Evolutionary conservation across 2,888 invertebrate genomes (phyloP).

Genomic region (Agrotis clavis): DNA sequence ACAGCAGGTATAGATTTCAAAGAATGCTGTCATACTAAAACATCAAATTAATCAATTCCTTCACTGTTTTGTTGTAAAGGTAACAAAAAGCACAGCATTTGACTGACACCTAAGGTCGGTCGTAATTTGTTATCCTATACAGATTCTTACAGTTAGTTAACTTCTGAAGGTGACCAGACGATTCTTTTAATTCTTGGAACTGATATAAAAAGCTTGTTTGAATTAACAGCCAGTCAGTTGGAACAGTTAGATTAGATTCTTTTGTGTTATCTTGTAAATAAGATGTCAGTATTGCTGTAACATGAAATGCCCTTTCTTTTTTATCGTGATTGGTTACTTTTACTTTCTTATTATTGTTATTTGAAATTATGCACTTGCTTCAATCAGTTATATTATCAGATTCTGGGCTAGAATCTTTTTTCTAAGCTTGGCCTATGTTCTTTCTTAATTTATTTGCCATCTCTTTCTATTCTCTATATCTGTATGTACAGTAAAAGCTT

Average conservation of each 20-base stretch:
- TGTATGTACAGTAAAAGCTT: no score
- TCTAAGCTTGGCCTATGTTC: no score
- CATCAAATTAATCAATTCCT: slow-evolving; percentile 14
- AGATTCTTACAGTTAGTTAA: slow-evolving; percentile 22
- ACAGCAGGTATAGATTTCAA: background rate
- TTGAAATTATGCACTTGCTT: background rate
- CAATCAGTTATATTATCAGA: background rate
- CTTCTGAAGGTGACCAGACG: slow-evolving; percentile 29
- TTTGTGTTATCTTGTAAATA: slow-evolving; percentile 3
- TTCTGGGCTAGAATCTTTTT: no score
- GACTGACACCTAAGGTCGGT: slow-evolving; percentile 36
- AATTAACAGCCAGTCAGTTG: slow-evolving; percentile 1
- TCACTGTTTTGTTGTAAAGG: slow-evolving; percentile 15
- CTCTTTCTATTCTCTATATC: background rate
- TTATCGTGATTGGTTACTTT: background rate
- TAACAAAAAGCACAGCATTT: slow-evolving; percentile 22
- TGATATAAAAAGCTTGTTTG: slow-evolving; percentile 22
- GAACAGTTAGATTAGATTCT: slow-evolving; percentile 1
- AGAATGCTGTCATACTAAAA: background rate
- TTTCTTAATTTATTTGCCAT: background rate
- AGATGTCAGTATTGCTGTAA: background rate
- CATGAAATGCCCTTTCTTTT: background rate
- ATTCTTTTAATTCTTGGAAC: slow-evolving; percentile 18
- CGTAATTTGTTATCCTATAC: slow-evolving; percentile 10
- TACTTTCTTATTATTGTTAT: background rate